A percentile compares a stretch with the other conserved stretches of the same genome.
These are phyloP conservation scores for Nasonovia ribisnigri DNA, from an alignment of 2,888 invertebrate species.

Conservation along the genomic window DNA sequence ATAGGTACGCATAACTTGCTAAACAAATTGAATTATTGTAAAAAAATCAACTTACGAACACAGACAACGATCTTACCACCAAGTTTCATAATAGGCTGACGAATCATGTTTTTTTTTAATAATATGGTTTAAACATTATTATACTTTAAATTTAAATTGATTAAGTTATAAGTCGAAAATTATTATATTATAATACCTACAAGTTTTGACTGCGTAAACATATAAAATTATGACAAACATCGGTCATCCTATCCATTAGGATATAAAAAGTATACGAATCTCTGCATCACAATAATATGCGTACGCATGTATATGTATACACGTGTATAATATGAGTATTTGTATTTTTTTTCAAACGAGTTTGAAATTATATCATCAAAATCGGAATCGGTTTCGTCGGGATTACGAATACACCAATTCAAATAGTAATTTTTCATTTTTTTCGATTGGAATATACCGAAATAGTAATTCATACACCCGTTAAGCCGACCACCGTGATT, in stretches of 20 bases:
- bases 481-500: conserved; percentile 39
- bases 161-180: not conserved
- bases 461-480: conserved; percentile 17
- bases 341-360: conserved; percentile 1
- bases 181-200: not conserved
- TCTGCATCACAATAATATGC: not conserved
- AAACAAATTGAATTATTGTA: no score
- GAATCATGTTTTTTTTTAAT: not conserved
- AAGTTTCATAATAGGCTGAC: no score
- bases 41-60: no score
- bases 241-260: not conserved
- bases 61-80: no score
- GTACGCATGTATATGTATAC: no score
- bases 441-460: not conserved
- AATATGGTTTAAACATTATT: not conserved
- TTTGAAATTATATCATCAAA: conserved; percentile 12
- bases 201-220: not conserved
- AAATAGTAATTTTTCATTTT: conserved; percentile 36
- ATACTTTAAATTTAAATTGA: not conserved
- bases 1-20: no score
- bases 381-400: not conserved
- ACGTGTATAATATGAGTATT: no score
- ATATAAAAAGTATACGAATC: not conserved
- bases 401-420: not conserved
- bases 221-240: not conserved